Conservation (phyloP, 2,888 invertebrate species). For the Galeopsomyia nigrocyanea region DNA sequence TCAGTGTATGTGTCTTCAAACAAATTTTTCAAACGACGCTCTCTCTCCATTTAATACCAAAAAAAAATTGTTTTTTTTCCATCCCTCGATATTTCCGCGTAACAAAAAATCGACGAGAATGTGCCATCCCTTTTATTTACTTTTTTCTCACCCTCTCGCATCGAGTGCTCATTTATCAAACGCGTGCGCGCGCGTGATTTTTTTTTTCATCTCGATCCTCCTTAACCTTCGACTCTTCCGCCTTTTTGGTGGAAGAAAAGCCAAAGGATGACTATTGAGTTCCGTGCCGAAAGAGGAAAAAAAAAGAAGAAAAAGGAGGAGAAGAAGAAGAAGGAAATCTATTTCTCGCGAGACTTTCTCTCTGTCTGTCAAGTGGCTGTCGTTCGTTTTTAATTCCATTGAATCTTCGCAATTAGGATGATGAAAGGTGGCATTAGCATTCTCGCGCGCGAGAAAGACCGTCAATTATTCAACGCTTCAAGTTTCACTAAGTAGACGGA, state of each 20-base stretch:
- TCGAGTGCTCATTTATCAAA: no score
- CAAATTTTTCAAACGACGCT: slow-evolving; percentile 9
- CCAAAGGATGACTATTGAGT: not conserved
- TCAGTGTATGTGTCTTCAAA: slow-evolving; percentile 39
- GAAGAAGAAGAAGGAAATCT: no score
- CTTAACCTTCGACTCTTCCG: slow-evolving; percentile 26
- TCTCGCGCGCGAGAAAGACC: not conserved
- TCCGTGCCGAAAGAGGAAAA: no score
- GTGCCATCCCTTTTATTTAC: no score
- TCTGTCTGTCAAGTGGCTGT: not conserved
- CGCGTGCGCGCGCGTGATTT: no score
- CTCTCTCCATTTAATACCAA: not conserved
- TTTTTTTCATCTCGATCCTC: no score
- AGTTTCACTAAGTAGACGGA: not conserved
- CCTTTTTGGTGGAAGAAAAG: not conserved
- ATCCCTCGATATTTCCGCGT: not conserved
- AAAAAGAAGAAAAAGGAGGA: no score
- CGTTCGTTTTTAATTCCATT: no score
- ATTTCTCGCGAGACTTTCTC: no score
- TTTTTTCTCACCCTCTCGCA: no score
- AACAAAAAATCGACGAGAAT: not conserved
- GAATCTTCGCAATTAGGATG: no score
- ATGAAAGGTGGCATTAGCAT: no score
- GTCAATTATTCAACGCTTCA: not conserved
- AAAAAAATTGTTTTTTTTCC: slow-evolving; percentile 4